Conservation (phyloP, 2,113 vertebrate species). For the Struthidea cinerea region DNA sequence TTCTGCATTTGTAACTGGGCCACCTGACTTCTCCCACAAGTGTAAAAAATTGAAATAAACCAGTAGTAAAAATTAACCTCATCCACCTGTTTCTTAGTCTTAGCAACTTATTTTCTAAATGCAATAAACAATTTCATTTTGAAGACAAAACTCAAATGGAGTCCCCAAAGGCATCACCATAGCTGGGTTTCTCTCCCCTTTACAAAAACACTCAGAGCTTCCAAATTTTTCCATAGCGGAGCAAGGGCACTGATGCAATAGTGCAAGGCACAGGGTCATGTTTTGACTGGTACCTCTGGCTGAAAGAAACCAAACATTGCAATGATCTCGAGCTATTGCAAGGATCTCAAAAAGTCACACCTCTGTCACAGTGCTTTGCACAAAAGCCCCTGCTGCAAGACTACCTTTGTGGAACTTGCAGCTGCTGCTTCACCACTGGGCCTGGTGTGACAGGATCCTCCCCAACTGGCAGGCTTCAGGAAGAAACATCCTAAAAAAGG, state of each 20-base stretch:
- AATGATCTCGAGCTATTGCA: not conserved
- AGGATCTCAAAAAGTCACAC: not conserved
- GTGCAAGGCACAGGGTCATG: rapidly evolving
- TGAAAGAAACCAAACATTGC: not conserved
- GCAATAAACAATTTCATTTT: not conserved
- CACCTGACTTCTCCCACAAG: not conserved
- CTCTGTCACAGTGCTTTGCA: not conserved
- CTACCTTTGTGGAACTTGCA: not conserved
- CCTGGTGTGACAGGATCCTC: not conserved
- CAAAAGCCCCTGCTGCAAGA: not conserved
- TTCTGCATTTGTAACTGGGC: not conserved
- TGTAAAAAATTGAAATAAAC: not conserved
- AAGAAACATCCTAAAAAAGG: not conserved
- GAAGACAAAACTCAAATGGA: not conserved
- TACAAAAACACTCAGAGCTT: not conserved
- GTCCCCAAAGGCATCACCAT: not conserved
- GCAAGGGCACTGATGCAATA: not conserved
- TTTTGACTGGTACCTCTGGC: not conserved
- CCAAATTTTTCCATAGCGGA: not conserved
- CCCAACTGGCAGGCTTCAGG: not conserved
- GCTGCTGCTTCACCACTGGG: not conserved
- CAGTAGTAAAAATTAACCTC: not conserved
- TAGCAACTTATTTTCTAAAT: not conserved
- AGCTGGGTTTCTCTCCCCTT: not conserved
- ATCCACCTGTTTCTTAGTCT: not conserved